These are phyloP conservation scores for Triplophysa siluroides DNA, from an alignment of 2,113 vertebrate species.

Conservation along the genomic window DNA sequence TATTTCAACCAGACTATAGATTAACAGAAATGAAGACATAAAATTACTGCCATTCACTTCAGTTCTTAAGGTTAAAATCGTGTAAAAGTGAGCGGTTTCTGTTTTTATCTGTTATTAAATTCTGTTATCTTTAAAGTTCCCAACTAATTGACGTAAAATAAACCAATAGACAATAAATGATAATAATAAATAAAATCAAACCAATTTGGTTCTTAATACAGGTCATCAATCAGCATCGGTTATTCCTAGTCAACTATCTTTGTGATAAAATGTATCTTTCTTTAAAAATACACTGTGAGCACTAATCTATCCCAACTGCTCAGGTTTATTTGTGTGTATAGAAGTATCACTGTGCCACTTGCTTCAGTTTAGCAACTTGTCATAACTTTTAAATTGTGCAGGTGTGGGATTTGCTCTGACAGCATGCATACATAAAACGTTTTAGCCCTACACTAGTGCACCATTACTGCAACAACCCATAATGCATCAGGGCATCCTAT, in stretches of 20 bases:
- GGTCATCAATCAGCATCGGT: too few relatives aligned
- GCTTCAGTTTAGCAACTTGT: slow-evolving; percentile 9
- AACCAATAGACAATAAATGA: too few relatives aligned
- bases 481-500: slow-evolving; percentile 52
- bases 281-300: neutral
- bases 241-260: too few relatives aligned
- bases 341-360: slow-evolving; percentile 33
- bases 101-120: neutral
- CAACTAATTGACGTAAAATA: too few relatives aligned
- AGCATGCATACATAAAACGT: slow-evolving; percentile 40
- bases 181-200: too few relatives aligned
- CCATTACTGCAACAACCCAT: slow-evolving; percentile 50
- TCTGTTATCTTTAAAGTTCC: too few relatives aligned
- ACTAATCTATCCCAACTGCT: neutral
- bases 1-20: neutral
- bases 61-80: too few relatives aligned
- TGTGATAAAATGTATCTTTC: too few relatives aligned
- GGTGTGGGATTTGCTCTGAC: slow-evolving; percentile 60
- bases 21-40: neutral
- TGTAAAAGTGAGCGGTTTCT: neutral
- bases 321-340: slow-evolving; percentile 14
- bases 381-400: slow-evolving; percentile 13
- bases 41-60: neutral
- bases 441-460: slow-evolving; percentile 51
- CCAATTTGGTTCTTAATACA: too few relatives aligned